These are phyloP conservation scores for Leguminivora glycinivorella DNA, from an alignment of 1,140 invertebrate genomes.

Conservation along the genomic window DNA sequence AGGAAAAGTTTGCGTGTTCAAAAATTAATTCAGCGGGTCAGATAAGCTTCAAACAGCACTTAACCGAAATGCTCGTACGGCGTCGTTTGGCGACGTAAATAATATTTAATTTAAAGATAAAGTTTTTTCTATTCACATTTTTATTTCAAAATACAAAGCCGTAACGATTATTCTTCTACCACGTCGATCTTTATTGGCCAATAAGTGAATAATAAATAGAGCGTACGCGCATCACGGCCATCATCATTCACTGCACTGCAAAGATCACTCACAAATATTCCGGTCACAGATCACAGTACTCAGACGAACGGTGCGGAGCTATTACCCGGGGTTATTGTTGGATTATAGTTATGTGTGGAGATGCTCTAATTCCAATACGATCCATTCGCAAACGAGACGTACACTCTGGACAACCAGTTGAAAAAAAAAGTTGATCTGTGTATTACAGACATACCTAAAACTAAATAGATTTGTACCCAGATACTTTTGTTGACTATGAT, in stretches of 20 bases:
- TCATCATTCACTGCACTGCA: background rate
- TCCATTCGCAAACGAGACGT: background rate
- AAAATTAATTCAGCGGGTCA: too few relatives aligned
- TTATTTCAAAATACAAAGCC: background rate
- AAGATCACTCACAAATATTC: background rate
- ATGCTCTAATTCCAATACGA: background rate
- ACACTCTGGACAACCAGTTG: background rate
- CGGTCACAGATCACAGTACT: background rate
- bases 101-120: too few relatives aligned
- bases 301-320: background rate
- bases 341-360: background rate
- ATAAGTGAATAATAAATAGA: background rate
- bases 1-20: too few relatives aligned
- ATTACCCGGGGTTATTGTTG: slow-evolving; percentile 3
- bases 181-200: background rate
- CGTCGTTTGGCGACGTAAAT: too few relatives aligned
- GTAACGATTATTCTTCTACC: background rate
- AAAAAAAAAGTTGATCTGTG: background rate
- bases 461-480: too few relatives aligned
- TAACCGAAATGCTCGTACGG: too few relatives aligned
- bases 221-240: background rate
- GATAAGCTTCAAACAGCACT: too few relatives aligned
- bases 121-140: too few relatives aligned
- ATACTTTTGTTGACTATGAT: too few relatives aligned
- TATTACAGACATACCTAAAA: too few relatives aligned